A percentile compares a stretch with the other conserved stretches of the same genome.
These are phyloP conservation scores for Aurelia sp. DNA, from an alignment of 30 jellyfish, hydroid and myxozoan species.

Conservation along the genomic window DNA sequence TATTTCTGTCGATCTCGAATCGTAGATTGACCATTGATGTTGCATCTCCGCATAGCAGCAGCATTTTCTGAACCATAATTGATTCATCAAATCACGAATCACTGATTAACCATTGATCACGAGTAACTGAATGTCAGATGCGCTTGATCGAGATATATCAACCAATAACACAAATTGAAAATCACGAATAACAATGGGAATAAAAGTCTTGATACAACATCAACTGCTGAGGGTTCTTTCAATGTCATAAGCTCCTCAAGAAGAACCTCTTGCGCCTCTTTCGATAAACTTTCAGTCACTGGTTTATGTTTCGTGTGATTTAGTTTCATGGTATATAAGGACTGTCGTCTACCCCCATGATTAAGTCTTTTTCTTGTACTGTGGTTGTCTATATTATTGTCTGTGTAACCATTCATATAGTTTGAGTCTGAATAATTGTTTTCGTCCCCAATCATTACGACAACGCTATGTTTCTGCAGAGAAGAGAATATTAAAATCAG, in stretches of 20 bases:
- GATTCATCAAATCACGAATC: not conserved
- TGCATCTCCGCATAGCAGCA: too few relatives aligned
- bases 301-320: conserved; percentile 20
- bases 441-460: conserved; percentile 50
- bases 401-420: conserved; percentile 43
- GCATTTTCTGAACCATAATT: too few relatives aligned
- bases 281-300: conserved; percentile 16
- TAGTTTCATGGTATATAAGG: conserved; percentile 24
- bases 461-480: conserved; percentile 62
- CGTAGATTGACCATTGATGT: too few relatives aligned
- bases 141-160: conserved; percentile 43
- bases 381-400: not conserved
- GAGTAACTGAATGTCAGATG: not conserved
- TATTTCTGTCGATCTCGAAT: conserved; percentile 9
- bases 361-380: conserved; percentile 30
- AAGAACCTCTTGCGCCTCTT: conserved; percentile 55
- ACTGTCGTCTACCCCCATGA: conserved; percentile 4
- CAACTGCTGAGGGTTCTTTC: conserved; percentile 59
- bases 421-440: conserved; percentile 19
- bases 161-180: conserved; percentile 67
- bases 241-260: conserved; percentile 72
- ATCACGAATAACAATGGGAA: conserved; percentile 52
- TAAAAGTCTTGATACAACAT: conserved; percentile 50
- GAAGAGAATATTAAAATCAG: not conserved
- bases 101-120: not conserved